Percentiles rank a stretch among this genome's conserved stretches.
These are phyloP conservation scores for Oriolus oriolus DNA, from an alignment of 2,113 vertebrate genomes.

Conservation along the genomic window DNA sequence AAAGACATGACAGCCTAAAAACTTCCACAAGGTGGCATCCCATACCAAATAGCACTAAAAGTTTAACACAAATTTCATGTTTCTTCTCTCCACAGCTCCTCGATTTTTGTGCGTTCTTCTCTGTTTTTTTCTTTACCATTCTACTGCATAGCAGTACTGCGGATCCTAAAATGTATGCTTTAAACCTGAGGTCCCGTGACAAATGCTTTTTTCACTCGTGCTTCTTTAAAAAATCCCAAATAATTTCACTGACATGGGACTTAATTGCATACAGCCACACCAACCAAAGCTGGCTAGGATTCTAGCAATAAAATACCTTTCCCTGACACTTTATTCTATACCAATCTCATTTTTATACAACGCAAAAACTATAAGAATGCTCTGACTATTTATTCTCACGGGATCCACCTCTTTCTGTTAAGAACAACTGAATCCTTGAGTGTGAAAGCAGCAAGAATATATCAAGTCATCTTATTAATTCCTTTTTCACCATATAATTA, in stretches of 20 bases:
- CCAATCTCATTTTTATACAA: not conserved
- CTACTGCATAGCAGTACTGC: not conserved
- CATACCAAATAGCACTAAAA: not conserved
- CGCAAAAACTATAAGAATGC: not conserved
- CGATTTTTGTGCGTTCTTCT: not conserved
- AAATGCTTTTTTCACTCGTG: not conserved
- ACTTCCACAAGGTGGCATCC: constrained; percentile 52
- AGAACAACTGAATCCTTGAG: not conserved
- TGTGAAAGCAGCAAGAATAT: not conserved
- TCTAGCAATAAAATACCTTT: not conserved
- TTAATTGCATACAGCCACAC: not conserved
- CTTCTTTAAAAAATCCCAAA: not conserved
- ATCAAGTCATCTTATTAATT: not conserved
- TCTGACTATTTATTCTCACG: not conserved
- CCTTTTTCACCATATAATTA: not conserved
- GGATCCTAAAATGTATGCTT: constrained; percentile 10
- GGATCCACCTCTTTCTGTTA: not conserved
- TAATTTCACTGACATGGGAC: not conserved
- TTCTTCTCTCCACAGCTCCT: not conserved
- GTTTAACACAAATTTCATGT: not conserved
- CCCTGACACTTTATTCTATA: not conserved
- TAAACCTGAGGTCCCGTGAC: not conserved
- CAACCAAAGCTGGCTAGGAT: not conserved
- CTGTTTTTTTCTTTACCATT: constrained; percentile 16
- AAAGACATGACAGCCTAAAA: not conserved